Evolutionary conservation across 2,113 vertebrate genomes (phyloP).

Genomic region (Anoura caudifer): DNA sequence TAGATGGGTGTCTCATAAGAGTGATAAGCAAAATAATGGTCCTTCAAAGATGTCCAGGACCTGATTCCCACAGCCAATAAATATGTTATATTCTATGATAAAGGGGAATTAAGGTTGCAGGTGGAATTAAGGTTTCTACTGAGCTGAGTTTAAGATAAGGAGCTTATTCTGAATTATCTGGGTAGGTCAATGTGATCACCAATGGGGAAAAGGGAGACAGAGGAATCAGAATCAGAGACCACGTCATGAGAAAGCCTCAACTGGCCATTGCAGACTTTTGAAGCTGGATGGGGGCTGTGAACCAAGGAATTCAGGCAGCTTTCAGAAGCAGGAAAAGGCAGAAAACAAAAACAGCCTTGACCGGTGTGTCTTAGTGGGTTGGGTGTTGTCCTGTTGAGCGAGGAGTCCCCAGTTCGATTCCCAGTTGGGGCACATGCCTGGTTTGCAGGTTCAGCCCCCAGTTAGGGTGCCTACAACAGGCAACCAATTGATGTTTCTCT

Average conservation of each 20-base stretch:
- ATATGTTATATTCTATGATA: background rate
- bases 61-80: background rate
- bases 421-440: no score
- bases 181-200: background rate
- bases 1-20: background rate
- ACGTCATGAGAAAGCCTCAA: background rate
- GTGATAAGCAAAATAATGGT: background rate
- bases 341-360: background rate
- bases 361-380: no score
- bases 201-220: background rate
- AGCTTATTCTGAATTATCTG: background rate
- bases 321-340: background rate
- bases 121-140: background rate
- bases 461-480: no score
- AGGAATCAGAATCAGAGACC: background rate
- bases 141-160: background rate
- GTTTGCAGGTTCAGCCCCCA: no score
- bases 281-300: background rate
- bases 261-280: background rate
- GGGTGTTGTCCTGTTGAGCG: no score
- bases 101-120: background rate
- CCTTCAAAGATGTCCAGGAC: background rate
- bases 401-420: no score
- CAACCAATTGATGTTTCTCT: no score
- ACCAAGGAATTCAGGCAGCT: background rate